Conservation (phyloP, 1,140 invertebrate species). For the Brachionus paranguensis region DNA sequence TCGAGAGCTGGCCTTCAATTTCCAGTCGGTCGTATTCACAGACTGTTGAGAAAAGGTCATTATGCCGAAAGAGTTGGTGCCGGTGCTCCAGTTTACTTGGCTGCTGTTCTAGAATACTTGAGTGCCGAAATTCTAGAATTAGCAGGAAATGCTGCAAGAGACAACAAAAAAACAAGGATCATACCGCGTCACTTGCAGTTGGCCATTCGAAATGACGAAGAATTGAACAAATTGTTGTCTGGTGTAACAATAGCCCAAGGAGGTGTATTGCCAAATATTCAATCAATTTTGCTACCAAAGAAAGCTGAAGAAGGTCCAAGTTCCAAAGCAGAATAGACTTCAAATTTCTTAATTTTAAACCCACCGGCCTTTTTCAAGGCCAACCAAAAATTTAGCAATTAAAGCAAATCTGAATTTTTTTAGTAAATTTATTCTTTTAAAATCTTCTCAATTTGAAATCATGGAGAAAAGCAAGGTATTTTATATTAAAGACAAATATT, state of each 20-base stretch:
- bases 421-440: too few species aligned
- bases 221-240: slow-evolving; percentile 51
- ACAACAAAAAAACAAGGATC: too few species aligned
- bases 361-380: slow-evolving; percentile 15
- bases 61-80: slow-evolving; percentile 44
- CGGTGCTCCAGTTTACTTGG: neutral
- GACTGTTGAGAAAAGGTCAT: too few species aligned
- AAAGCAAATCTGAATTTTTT: neutral
- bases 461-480: too few species aligned
- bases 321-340: neutral
- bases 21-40: too few species aligned
- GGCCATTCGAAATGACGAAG: slow-evolving; percentile 54
- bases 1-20: too few species aligned
- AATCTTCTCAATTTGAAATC: too few species aligned
- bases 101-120: too few species aligned
- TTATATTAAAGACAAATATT: too few species aligned
- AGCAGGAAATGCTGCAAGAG: too few species aligned
- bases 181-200: slow-evolving; percentile 41
- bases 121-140: too few species aligned
- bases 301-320: slow-evolving; percentile 39
- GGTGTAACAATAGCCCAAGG: slow-evolving; percentile 54
- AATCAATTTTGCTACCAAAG: slow-evolving; percentile 52
- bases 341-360: neutral
- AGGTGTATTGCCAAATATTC: slow-evolving; percentile 54
- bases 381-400: neutral